Evolutionary conservation across 2,113 vertebrate genomes (phyloP).

Genomic region (Vulpes vulpes): DNA sequence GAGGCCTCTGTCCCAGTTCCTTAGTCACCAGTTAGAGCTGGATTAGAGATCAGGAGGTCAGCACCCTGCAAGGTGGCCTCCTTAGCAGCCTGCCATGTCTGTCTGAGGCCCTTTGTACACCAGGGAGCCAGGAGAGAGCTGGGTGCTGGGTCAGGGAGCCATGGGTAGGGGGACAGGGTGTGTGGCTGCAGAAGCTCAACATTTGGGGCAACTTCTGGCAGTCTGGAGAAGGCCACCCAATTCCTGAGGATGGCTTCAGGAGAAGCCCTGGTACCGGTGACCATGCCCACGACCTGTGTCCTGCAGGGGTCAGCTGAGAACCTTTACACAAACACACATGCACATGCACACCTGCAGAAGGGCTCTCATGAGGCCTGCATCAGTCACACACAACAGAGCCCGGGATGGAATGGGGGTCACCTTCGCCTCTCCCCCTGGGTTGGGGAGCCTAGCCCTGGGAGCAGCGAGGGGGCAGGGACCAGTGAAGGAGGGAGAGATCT

Average conservation of each 20-base stretch:
- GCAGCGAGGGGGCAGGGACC: neutral
- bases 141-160: fast-evolving
- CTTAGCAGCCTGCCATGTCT: neutral
- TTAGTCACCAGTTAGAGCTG: fast-evolving
- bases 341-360: neutral
- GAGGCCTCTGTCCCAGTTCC: neutral
- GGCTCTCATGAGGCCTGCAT: neutral
- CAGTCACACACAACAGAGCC: neutral
- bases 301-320: neutral
- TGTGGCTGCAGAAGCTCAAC: fast-evolving
- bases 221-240: neutral
- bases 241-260: neutral
- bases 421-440: neutral
- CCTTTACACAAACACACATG: neutral
- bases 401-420: fast-evolving
- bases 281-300: neutral
- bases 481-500: neutral
- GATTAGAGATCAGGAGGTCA: neutral
- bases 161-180: fast-evolving
- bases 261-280: neutral
- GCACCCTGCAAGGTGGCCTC: fast-evolving
- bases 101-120: neutral
- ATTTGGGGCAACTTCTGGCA: neutral
- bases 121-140: neutral
- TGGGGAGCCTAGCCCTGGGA: neutral